phyloP scores from a whole-genome alignment of 1,140 invertebrate genomes.

The Drosophila miranda region DNA sequence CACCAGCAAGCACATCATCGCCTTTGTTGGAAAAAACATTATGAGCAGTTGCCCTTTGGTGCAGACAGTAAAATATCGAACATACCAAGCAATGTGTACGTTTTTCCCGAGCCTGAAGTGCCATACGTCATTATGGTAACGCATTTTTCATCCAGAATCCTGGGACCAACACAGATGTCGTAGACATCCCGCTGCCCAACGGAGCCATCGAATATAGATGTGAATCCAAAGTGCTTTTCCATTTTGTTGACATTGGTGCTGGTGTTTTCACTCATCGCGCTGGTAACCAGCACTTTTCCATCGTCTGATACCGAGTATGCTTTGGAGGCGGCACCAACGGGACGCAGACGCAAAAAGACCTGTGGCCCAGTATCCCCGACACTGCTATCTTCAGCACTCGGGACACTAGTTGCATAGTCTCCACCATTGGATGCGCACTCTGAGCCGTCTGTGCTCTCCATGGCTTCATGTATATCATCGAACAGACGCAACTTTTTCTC shows the following conservation, averaged over 20 bases:
- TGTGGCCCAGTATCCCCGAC: constrained; percentile 68
- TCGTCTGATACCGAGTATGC: constrained; percentile 51
- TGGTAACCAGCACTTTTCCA: constrained; percentile 61
- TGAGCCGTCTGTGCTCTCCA: constrained; percentile 46
- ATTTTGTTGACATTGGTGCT: constrained; percentile 82
- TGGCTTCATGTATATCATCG: constrained; percentile 58
- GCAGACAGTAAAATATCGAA: not conserved
- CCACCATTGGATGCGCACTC: constrained; percentile 34
- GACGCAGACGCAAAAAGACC: constrained; percentile 84
- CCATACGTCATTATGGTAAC: constrained; percentile 94
- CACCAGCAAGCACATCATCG: constrained; percentile 87
- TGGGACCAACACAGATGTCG: constrained; percentile 82
- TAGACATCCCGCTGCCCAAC: constrained; percentile 85
- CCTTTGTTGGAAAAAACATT: constrained; percentile 75
- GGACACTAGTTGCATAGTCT: constrained; percentile 11
- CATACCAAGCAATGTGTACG: constrained; percentile 89
- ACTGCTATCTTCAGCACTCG: constrained; percentile 22
- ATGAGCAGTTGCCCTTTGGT: too few relatives aligned
- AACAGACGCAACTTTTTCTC: constrained; percentile 62
- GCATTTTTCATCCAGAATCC: constrained; percentile 88
- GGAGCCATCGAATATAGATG: constrained; percentile 85
- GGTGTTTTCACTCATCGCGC: constrained; percentile 44
- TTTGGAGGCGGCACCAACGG: constrained; percentile 50
- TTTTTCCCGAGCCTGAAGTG: constrained; percentile 91
- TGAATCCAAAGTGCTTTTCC: constrained; percentile 86